phyloP scores from a whole-genome alignment of 2,797 vertebrate species.

The Eulemur rubriventer region DNA sequence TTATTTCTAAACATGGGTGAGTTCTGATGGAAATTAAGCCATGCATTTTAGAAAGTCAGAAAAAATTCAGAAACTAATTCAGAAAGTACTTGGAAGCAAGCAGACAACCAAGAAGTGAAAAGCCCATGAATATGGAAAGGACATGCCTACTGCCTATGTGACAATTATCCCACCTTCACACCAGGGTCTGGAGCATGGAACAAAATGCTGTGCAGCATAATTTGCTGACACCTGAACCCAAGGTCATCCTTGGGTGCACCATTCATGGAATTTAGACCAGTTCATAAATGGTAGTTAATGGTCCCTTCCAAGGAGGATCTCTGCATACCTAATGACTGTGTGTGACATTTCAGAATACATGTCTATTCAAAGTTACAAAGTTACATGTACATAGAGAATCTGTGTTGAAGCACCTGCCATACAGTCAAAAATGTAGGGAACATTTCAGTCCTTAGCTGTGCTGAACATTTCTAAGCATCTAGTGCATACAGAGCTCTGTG shows the following conservation, averaged over 20 bases:
- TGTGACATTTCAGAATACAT: conserved; percentile 10
- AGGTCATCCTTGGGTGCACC: conserved; percentile 62
- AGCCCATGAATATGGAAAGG: conserved; percentile 48
- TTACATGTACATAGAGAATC: neutral
- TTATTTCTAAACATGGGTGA: conserved; percentile 45
- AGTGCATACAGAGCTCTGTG: neutral
- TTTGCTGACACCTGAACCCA: conserved; percentile 52
- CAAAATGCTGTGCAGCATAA: conserved; percentile 31
- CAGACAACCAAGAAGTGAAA: conserved; percentile 41
- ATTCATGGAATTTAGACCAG: conserved; percentile 35
- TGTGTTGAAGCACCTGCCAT: neutral
- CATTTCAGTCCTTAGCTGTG: neutral
- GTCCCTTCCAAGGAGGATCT: conserved; percentile 16
- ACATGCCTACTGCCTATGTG: neutral
- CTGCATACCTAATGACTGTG: conserved; percentile 43
- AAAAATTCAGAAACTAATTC: conserved; percentile 22
- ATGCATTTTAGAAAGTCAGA: conserved; percentile 36
- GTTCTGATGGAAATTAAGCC: conserved; percentile 54
- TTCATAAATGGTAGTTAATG: conserved; percentile 64
- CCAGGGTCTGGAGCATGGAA: neutral
- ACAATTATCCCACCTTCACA: conserved; percentile 52
- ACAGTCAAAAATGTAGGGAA: neutral
- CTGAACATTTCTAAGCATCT: neutral
- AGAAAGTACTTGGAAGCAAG: conserved; percentile 17
- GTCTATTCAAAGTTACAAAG: conserved; percentile 15